A percentile compares a stretch with the other conserved stretches of the same genome.
These are phyloP conservation scores for Apodemia duryi DNA, from an alignment of 2,888 invertebrate species.

Conservation along the genomic window DNA sequence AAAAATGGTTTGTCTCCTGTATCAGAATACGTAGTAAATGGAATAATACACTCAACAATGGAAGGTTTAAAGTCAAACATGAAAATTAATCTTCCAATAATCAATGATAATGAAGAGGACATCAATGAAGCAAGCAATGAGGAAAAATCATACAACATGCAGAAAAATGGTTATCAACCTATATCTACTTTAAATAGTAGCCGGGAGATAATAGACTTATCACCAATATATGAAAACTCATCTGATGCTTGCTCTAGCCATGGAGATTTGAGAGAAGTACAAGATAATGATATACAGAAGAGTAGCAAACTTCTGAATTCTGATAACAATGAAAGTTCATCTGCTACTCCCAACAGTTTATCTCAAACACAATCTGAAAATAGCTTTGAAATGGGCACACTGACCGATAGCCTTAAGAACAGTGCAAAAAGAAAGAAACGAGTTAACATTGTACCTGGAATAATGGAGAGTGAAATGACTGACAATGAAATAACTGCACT, in stretches of 20 bases:
- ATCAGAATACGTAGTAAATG: slow-evolving; percentile 61
- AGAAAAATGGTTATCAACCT: slow-evolving; percentile 66
- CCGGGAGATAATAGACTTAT: slow-evolving; percentile 68
- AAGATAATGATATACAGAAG: slow-evolving; percentile 57
- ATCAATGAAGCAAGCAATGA: slow-evolving; percentile 47
- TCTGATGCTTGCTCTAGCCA: slow-evolving; percentile 74
- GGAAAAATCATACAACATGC: slow-evolving; percentile 40
- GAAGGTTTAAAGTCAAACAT: slow-evolving; percentile 70
- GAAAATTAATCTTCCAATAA: slow-evolving; percentile 70
- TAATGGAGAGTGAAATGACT: slow-evolving; percentile 57
- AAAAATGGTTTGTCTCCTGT: slow-evolving; percentile 70
- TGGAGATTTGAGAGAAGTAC: slow-evolving; percentile 59
- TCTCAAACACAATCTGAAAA: slow-evolving; percentile 74
- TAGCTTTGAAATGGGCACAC: slow-evolving; percentile 68
- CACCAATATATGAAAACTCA: slow-evolving; percentile 74
- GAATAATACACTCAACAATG: slow-evolving; percentile 67
- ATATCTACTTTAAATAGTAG: slow-evolving; percentile 54
- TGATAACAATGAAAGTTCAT: slow-evolving; percentile 60
- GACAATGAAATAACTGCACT: slow-evolving; percentile 64
- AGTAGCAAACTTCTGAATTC: slow-evolving; percentile 56
- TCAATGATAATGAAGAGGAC: slow-evolving; percentile 75
- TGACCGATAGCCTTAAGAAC: slow-evolving; percentile 67
- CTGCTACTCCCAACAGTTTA: slow-evolving; percentile 64
- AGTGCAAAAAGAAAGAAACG: slow-evolving; percentile 79
- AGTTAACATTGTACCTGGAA: slow-evolving; percentile 81